Evolutionary conservation across 2,797 vertebrate species (phyloP), one percentile per base, ranked within the genome.

Genomic region (Selene dorsalis): DNA sequence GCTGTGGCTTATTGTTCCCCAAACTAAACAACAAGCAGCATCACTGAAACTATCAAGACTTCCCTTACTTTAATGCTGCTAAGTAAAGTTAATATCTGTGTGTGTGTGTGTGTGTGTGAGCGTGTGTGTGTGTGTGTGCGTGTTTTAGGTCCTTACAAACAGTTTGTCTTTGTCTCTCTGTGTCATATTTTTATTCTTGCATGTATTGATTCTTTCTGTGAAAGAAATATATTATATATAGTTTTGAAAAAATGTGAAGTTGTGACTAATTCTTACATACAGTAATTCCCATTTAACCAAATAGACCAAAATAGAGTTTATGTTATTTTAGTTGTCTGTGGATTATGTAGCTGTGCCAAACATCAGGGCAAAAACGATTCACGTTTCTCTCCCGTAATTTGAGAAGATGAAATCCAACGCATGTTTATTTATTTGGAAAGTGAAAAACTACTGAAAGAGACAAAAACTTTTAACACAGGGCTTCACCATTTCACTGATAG

Each of bases 141-240:
- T 82, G 66, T n/a, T 85, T 85, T 86, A 84, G 79, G 64, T 89
- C 60, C 71, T 78, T 85, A 79, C 73, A 78, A 82, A 67, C 32
- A 69, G 63, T 79, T 18, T 71, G 78, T 87, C 72, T 82, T 75
- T 82, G 69, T 87, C 55, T 70, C 28, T 82, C 17, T 91, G 72
- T 88, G 89, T 82, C 85, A 24, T 79, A 26, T 87, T 78, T 93
- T 81, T 94, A 89, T 93, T 85, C 79, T 79, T 90, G 88, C 92
- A 86, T 93, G 83, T 85, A 63, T 82, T 87, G 87, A 96, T 97
- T 98, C 97, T 99, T 98, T 99, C 97, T 96, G 84, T 98, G 97
- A 98, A 98, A 98, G 97, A 98, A 94, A 94, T 91, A 77, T 92
- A 92, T 94, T 93, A 93, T 92, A 77, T 86, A 91, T 96, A 95